Conservation (phyloP, 2,888 invertebrate genomes). For the Halocaridina rubra region DNA sequence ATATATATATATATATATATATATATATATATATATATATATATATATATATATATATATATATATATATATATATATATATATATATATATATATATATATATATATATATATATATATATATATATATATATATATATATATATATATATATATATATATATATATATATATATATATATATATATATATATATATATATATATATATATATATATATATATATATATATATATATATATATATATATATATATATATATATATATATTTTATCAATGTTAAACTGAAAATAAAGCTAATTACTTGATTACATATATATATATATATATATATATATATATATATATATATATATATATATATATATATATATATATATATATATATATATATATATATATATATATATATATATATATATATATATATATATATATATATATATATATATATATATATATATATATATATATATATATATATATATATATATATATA, state of each 20-base stretch:
- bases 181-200: slow-evolving; percentile 45
- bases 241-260: slow-evolving; percentile 46
- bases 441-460: not conserved
- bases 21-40: slow-evolving; percentile 19
- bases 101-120: slow-evolving; percentile 32
- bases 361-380: not conserved
- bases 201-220: slow-evolving; percentile 40
- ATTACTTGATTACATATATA: not conserved
- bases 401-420: not conserved
- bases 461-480: not conserved
- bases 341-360: not conserved
- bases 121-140: slow-evolving; percentile 23
- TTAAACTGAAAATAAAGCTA: not conserved
- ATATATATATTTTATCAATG: slow-evolving; percentile 19
- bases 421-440: not conserved
- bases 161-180: slow-evolving; percentile 48
- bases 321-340: not conserved
- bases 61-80: slow-evolving; percentile 16
- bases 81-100: slow-evolving; percentile 34
- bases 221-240: slow-evolving; percentile 36
- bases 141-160: slow-evolving; percentile 39
- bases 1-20: slow-evolving; percentile 14
- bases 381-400: not conserved
- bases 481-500: not conserved
- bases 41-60: slow-evolving; percentile 27